Percentiles rank a stretch among this genome's conserved stretches.
These are phyloP conservation scores for Eupithecia subumbrata DNA, from an alignment of 2,888 invertebrate genomes.

Conservation along the genomic window DNA sequence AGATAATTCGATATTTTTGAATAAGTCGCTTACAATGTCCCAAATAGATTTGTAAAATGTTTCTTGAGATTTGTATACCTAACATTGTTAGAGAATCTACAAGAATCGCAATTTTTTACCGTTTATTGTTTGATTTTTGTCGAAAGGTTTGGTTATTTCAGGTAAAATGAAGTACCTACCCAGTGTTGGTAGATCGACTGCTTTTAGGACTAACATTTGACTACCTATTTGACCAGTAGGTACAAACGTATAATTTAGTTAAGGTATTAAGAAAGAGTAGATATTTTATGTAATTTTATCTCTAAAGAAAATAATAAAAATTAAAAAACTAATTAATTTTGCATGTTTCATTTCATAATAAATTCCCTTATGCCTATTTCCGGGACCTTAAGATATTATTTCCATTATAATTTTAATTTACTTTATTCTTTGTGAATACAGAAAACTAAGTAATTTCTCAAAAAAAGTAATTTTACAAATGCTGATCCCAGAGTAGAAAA, in stretches of 20 bases:
- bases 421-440: constrained; percentile 33
- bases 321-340: not conserved
- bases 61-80: not conserved
- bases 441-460: constrained; percentile 19
- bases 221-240: too few species aligned
- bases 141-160: too few species aligned
- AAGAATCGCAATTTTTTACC: too few species aligned
- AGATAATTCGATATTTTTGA: not conserved
- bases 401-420: constrained; percentile 24
- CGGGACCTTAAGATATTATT: constrained; percentile 29
- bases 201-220: not conserved
- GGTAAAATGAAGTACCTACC: not conserved
- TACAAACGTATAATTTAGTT: not conserved
- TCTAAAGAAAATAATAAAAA: not conserved
- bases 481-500: constrained; percentile 5
- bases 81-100: too few species aligned
- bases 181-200: not conserved
- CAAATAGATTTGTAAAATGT: not conserved
- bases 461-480: too few species aligned
- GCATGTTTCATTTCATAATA: not conserved
- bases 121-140: too few species aligned
- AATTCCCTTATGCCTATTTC: not conserved
- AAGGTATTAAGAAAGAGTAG: not conserved
- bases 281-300: not conserved
- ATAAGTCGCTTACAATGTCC: not conserved